Base-by-base conservation (phyloP, 1,140 invertebrate species). In the Brachystomella parvula region DNA sequence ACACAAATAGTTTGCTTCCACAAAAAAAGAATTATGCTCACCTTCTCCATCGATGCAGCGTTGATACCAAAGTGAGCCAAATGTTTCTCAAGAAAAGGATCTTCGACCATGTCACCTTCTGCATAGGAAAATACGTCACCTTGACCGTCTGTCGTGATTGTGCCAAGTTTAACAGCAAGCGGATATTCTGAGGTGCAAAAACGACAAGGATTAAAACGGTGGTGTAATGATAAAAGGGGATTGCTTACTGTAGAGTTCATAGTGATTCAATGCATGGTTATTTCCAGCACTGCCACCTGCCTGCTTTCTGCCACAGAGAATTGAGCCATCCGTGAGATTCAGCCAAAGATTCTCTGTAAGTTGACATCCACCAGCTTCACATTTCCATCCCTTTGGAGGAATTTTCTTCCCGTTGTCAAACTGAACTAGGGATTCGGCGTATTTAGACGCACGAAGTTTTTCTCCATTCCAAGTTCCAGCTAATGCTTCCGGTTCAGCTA, bases 221-320 rank as follows among this genome's bases (percentile, higher is more conserved):
- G n/a, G n/a, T n/a, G n/a, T n/a, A n/a, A n/a, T n/a, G n/a, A n/a
- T n/a, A n/a, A n/a, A 24, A n/a, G n/a, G n/a, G n/a, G n/a, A n/a
- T n/a, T n/a, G n/a, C 26, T 73, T 75, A 80, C 82, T 84, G 0
- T 87, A 89, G 47, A 82, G 74, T 19, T 83, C 79, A 78, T 88
- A 98, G 78, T 98, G 89, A 66, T 96, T 85, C 19, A 94, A 83
- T 15, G 95, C 96, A 79, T 99, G 97, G 79, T 98, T 93, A 77
- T 99, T 99, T 17, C 96, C 97, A 12, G 94, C 95, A 57, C 87
- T 87, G n/a, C 96, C 94, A 81, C 98, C 94, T 73, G 89, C 95
- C 79, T 90, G 94, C 73, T 85, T 86, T 47, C 97, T 82, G 0
- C 97, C 97, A 80, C 97, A 99, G 1, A 95, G 78, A 72, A 99